Conservation (phyloP, 1,140 invertebrate genomes). For the Vanessa atalanta region DNA sequence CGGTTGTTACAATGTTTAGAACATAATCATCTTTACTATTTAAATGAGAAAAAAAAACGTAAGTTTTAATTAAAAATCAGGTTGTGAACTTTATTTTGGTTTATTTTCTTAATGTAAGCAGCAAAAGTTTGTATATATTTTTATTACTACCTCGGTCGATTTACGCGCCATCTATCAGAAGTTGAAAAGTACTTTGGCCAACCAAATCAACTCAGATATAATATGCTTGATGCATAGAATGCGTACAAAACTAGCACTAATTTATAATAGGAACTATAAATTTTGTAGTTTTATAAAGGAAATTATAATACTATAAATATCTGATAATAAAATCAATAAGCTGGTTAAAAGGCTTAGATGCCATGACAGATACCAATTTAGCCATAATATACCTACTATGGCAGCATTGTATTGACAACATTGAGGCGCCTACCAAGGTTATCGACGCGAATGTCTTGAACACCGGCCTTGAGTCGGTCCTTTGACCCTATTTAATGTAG, state of each 20-base stretch:
- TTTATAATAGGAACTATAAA: too few species aligned
- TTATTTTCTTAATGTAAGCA: too few species aligned
- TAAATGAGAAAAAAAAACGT: not conserved
- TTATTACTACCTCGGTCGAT: too few species aligned
- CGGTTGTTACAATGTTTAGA: not conserved
- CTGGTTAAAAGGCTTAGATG: not conserved
- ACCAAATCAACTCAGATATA: too few species aligned
- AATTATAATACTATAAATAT: not conserved
- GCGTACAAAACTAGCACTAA: too few species aligned
- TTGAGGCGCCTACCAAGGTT: conserved; percentile 59
- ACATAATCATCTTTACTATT: not conserved
- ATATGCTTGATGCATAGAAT: too few species aligned
- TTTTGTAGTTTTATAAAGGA: too few species aligned
- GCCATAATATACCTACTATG: conserved; percentile 26
- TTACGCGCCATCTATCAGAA: too few species aligned
- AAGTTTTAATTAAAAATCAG: too few species aligned
- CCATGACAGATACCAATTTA: conserved; percentile 20
- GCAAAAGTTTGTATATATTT: too few species aligned
- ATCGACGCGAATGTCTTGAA: conserved; percentile 63
- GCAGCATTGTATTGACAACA: conserved; percentile 27
- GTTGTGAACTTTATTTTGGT: too few species aligned
- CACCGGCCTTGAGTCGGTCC: conserved; percentile 65
- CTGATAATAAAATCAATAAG: not conserved
- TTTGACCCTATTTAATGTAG: conserved; percentile 60
- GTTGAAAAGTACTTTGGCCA: too few species aligned